A percentile compares a stretch with the other conserved stretches of the same genome.
These are phyloP conservation scores for Promerops cafer DNA, from an alignment of 2,113 vertebrate species.

Conservation along the genomic window DNA sequence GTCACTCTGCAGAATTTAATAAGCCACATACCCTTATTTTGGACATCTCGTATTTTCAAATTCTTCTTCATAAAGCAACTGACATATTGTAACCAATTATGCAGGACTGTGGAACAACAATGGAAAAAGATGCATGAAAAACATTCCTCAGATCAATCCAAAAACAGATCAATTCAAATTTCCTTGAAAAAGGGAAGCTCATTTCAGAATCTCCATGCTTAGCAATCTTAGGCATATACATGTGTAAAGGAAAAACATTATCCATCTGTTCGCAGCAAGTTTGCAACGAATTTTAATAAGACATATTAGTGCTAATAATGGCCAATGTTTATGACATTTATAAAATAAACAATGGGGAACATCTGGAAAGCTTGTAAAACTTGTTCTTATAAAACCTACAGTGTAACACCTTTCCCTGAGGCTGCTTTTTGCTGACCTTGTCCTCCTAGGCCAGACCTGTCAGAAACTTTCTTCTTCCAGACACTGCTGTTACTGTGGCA, in stretches of 20 bases:
- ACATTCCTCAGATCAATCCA: not conserved
- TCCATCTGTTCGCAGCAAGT: not conserved
- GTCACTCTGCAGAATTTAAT: not conserved
- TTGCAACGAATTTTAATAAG: conserved; percentile 14
- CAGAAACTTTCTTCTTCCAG: not conserved
- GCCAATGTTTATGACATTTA: not conserved
- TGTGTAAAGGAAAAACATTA: not conserved
- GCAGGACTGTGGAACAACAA: not conserved
- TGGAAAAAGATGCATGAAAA: not conserved
- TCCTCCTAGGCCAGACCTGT: not conserved
- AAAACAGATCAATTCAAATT: not conserved
- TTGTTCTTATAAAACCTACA: not conserved
- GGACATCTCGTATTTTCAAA: not conserved
- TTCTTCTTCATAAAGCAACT: not conserved
- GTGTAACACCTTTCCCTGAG: not conserved
- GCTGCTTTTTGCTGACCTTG: not conserved
- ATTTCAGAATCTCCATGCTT: not conserved
- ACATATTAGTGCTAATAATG: conserved; percentile 25
- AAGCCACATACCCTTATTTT: not conserved
- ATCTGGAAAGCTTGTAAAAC: not conserved
- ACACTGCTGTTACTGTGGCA: not conserved
- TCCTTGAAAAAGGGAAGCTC: not conserved
- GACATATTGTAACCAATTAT: not conserved
- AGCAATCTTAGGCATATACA: not conserved
- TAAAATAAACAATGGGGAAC: not conserved